Base-by-base conservation (phyloP, 2,888 invertebrate genomes). In the Andrena dorsata region DNA sequence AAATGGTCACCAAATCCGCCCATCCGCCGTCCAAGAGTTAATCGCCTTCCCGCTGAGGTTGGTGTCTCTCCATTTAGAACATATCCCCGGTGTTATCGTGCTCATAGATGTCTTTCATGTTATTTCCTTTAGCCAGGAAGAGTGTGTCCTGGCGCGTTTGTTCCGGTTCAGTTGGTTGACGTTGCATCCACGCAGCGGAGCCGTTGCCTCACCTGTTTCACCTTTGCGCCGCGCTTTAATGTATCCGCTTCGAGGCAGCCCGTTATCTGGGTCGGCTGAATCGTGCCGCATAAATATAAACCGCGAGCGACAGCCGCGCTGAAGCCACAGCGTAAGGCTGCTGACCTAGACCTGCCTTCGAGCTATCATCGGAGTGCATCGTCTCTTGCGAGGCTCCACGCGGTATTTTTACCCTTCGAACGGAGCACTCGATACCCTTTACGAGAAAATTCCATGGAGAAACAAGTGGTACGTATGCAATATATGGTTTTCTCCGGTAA, bases 281-380 rank as follows among this genome's bases (percentile, higher is more conserved):
- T 80, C 81, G 87, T 64, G 80, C 63, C 71, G 74, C 81, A 86
- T 86, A 89, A 89, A 90, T 80, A 82, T 88, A 86, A 89, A 88
- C 84, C 84, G 82, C 78, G 76, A 70, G 72, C 64, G 76, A 74
- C 75, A 63, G 49, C 35, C 63, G 63, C 56, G 28, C 35, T 13
- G 41, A 56, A 35, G 64, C 49, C 28, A 23, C 69, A 47, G 65
- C 58, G 58, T 61, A 73, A 76, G 73, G 76, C 63, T 47, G 53
- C 28, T 56, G 72, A 79, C 80, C 80, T 60, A 68, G 61, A 79
- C 72, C 71, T 66, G 66, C 80, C 80, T 56, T 2, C 16, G 7
- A 72, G 80, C 72, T 56, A 71, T 28, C 23, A 41, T 6, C 8
- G 26, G 47, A 53, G 65, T 41, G 53, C 47, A n/a, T 32, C 35